These are phyloP conservation scores for Craniophora ligustri DNA, from an alignment of 2,888 invertebrate genomes.

Conservation along the genomic window DNA sequence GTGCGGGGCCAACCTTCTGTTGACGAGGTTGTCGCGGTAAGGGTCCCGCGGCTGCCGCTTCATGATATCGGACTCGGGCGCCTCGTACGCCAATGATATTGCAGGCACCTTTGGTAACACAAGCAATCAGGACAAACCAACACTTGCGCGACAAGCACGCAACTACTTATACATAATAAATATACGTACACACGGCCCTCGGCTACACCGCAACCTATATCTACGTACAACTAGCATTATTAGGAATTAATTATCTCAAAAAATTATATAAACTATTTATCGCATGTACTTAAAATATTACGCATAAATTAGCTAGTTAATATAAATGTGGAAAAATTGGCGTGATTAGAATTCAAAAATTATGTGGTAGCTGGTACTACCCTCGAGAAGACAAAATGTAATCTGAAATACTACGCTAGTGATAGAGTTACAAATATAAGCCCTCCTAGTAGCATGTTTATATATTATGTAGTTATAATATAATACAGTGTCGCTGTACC, in stretches of 20 bases:
- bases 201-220: conserved; percentile 61
- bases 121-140: conserved; percentile 85
- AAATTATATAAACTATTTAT: conserved; percentile 63
- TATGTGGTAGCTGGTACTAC: conserved; percentile 70
- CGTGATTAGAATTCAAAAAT: conserved; percentile 75
- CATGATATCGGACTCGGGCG: conserved; percentile 99
- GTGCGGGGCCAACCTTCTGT: conserved; percentile 95
- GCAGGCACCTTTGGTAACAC: conserved; percentile 96
- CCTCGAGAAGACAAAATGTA: conserved; percentile 70
- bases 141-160: conserved; percentile 62
- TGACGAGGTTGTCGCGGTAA: conserved; percentile 99
- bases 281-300: conserved; percentile 69
- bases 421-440: conserved; percentile 75
- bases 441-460: conserved; percentile 78
- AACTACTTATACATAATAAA: conserved; percentile 72
- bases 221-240: conserved; percentile 71
- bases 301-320: conserved; percentile 75
- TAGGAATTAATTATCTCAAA: conserved; percentile 57
- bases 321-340: conserved; percentile 76
- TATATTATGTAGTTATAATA: conserved; percentile 63
- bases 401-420: conserved; percentile 81
- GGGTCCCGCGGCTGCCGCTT: conserved; percentile 99
- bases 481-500: conserved; percentile 68
- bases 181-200: conserved; percentile 72
- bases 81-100: conserved; percentile 99